Evolutionary conservation across 2,113 vertebrate genomes (phyloP), one percentile per base, ranked within the genome.

Genomic region (Trochalopteron elliotii): DNA sequence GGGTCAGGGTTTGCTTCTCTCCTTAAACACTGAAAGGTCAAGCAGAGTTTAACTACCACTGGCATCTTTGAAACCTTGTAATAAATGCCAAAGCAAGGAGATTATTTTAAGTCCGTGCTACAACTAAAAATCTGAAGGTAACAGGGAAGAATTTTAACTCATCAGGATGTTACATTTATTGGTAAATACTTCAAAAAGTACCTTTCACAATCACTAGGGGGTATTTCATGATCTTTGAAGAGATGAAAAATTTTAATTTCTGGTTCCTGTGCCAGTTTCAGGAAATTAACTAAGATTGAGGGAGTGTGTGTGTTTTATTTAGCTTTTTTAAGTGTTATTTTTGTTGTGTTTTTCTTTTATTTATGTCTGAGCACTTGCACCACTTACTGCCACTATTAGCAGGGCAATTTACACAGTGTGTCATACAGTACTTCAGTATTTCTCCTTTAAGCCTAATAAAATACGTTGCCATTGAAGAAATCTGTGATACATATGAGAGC

Each of bases 381-480:
- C 40, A 22, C 33, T 55, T 24, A 18, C 10, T 47, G 23, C 23
- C 31, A 23, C 57, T 83, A 8, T 83, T 76, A 68, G 10, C 60
- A 60, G 56, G 87, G 31, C 67, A 92, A 7, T 91, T 94, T 94
- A 59, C 6, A 15, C 75, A 67, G 30, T 33, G 3, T 37, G n/a
- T 90, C 63, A 10, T 15, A 35, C 7, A 79, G 27, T 25, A 23
- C 83, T 83, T 84, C 81, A 67, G 31, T 85, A 30, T 86, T 65
- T 93, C 89, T 96, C 44, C 88, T 97, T 94, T 93, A 94, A 90
- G 50, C 60, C 55, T 59, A 87, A 39, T 77, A 92, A 96, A 91
- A 89, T 59, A 81, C 2, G 3, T 31, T 74, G 63, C 55, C 94
- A 4, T 53, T 85, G 93, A 94, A 83, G 70, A 91, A 87, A 77